Conservation (phyloP, 30 jellyfish, hydroid and myxozoan genomes). For the Turritopsis rubra region DNA sequence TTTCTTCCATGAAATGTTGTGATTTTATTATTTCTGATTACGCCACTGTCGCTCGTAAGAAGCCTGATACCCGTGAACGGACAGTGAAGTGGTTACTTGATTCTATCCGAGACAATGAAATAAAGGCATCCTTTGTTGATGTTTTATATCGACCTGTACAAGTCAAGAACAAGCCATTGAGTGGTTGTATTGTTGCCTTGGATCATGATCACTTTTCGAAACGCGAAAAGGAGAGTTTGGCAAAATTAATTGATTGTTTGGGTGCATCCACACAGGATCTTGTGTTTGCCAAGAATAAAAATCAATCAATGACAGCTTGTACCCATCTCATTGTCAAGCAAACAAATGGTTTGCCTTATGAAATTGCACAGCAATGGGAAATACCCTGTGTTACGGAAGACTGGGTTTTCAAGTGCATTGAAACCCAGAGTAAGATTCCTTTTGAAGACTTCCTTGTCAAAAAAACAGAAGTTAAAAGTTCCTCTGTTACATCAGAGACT, state of each 20-base stretch:
- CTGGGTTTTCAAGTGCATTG: conserved; percentile 23
- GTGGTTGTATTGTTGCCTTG: conserved; percentile 11
- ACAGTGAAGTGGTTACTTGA: conserved; percentile 23
- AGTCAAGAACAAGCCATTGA: conserved; percentile 9
- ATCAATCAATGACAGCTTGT: conserved; percentile 10
- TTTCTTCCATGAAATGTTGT: background rate
- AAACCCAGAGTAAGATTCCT: conserved; percentile 8
- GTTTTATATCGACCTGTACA: conserved; percentile 19
- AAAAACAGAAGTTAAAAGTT: background rate
- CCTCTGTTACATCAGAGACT: background rate
- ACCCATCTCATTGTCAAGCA: conserved; percentile 27
- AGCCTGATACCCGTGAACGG: conserved; percentile 6
- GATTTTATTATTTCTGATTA: conserved; percentile 14
- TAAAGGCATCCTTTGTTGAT: background rate
- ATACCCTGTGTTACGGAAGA: conserved; percentile 19
- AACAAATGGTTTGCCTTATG: conserved; percentile 9
- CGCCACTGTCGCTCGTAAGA: background rate
- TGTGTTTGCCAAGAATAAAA: conserved; percentile 15
- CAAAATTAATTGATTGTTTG: conserved; percentile 2
- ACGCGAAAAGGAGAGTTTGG: conserved; percentile 3
- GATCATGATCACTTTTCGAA: conserved; percentile 7
- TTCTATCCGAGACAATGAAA: conserved; percentile 17
- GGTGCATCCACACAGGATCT: conserved; percentile 25
- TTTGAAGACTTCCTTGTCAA: background rate
- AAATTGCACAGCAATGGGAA: conserved; percentile 18